Evolutionary conservation across 2,113 vertebrate species (phyloP).

Genomic region (Ageneiosus marmoratus): DNA sequence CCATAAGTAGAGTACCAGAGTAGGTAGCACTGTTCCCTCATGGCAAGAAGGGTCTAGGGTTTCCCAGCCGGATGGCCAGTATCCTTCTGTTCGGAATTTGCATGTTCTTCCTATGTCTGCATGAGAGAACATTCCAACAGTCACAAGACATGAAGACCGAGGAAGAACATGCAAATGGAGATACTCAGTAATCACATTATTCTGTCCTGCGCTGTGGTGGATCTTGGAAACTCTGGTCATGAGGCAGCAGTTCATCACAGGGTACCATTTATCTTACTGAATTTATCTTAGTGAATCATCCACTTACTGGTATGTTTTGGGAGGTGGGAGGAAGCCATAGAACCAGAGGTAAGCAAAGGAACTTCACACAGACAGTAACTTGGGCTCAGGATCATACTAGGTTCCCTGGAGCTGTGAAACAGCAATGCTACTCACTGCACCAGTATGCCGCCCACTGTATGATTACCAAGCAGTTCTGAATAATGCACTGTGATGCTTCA

Average conservation of each 20-base stretch:
- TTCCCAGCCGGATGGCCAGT: too few species aligned
- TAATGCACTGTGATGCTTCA: neutral
- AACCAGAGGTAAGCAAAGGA: too few species aligned
- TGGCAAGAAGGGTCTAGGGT: too few species aligned
- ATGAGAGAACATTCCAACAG: too few species aligned
- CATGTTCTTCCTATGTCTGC: too few species aligned
- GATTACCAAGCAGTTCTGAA: neutral
- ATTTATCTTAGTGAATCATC: neutral
- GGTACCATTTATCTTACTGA: neutral
- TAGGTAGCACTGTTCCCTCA: too few species aligned
- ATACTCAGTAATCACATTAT: neutral
- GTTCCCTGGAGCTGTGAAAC: neutral
- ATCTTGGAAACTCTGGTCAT: neutral
- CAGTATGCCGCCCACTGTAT: neutral
- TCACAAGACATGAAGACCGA: too few species aligned
- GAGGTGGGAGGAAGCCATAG: too few species aligned
- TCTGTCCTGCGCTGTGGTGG: neutral
- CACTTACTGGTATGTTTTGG: neutral
- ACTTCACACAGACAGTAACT: neutral
- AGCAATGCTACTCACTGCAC: neutral
- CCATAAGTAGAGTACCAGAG: too few species aligned
- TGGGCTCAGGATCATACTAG: neutral
- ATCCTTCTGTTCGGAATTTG: too few species aligned
- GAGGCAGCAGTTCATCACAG: neutral
- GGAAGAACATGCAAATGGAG: neutral